These are phyloP conservation scores for Branchellion lobata DNA, from an alignment of 2,888 invertebrate genomes.

Conservation along the genomic window DNA sequence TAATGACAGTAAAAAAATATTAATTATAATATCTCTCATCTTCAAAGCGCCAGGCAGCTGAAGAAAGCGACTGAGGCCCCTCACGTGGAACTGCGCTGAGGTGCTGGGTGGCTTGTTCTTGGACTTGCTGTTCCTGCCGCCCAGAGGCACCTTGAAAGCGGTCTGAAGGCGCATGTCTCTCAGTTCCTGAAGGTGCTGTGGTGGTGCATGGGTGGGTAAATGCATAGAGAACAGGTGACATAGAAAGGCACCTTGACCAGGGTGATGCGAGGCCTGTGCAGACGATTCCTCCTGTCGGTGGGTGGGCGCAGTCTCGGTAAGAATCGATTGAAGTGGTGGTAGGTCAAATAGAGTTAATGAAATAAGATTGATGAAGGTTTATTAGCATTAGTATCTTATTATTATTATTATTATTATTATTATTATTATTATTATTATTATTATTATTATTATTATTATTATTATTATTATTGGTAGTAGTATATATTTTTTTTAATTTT, in stretches of 20 bases:
- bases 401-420: no score
- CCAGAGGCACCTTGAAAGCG: background rate
- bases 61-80: background rate
- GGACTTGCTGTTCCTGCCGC: conserved; percentile 52
- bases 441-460: no score
- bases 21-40: background rate
- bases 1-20: background rate
- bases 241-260: background rate
- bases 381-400: no score
- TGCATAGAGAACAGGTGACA: no score
- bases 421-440: no score
- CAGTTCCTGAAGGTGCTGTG: conserved; percentile 12
- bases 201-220: no score
- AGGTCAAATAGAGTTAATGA: no score
- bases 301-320: no score
- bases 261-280: background rate
- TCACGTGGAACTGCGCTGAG: conserved; percentile 79
- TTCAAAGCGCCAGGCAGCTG: background rate
- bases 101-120: conserved; percentile 79
- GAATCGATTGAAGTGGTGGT: no score
- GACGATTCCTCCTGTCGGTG: background rate
- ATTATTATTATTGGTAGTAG: no score
- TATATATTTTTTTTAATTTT: no score
- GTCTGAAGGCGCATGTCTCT: background rate
- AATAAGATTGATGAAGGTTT: no score